Base-by-base conservation (phyloP, 1,140 invertebrate species). In the Heliconius hermathena region DNA sequence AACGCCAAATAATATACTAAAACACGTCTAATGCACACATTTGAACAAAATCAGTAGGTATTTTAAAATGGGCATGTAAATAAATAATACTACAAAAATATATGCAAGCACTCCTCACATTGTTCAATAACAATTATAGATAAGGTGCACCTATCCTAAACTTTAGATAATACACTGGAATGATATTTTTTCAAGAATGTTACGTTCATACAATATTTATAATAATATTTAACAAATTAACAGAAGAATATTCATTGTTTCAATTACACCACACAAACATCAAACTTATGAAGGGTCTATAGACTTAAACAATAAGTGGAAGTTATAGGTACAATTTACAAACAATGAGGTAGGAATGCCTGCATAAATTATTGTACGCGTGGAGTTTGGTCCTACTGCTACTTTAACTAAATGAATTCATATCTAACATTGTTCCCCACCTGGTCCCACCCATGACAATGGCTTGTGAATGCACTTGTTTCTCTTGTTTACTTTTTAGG, bases 361-460 rank as follows among this genome's bases (percentile, higher is more conserved):
- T 89, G 89, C 90, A 90, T 89, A 90, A 89, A 85, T 87, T 87
- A 88, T 86, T 84, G 87, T 71, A 74, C 76, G 87, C 81, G 75
- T 83, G 86, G 85, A 89, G 87, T 81, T 77, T 83, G 87, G 86
- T 88, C 87, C 88, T 66, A 66, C 60, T 66, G 26, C 89, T 90
- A 89, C 86, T 83, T 91, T 90, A 89, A 85, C 91, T 93, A 93
- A 91, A 90, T 93, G 90, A 91, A 72, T 87, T 90, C 87, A 88
- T 91, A 94, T 88, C 93, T 93, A 94, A 91, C 85, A 93, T 94
- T 93, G 92, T 93, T 94, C 92, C 91, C 93, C 82, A 91, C 84
- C 90, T 93, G 92, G 92, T 93, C 92, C 92, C 92, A 94, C 91
- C 93, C 92, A 93, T 93, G 92, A 93, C 91, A 90, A 93, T 92